These are phyloP conservation scores for Polyodon spathula DNA, from an alignment of 2,113 vertebrate species.

Conservation along the genomic window DNA sequence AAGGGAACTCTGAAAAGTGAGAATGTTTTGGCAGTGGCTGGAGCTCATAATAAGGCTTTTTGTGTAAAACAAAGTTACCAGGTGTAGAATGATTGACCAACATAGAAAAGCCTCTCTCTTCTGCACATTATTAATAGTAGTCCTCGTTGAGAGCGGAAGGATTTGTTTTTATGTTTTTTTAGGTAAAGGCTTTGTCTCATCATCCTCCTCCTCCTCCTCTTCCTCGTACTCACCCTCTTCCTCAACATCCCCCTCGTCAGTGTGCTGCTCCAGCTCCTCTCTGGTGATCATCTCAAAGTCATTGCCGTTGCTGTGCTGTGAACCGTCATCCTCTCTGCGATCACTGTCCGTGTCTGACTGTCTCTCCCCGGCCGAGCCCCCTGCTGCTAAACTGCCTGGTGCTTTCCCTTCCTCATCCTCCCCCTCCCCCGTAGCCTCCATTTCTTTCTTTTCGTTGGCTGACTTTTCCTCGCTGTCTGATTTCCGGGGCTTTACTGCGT, in stretches of 20 bases:
- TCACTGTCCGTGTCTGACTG: constrained; percentile 95
- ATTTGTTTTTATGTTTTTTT: constrained; percentile 69
- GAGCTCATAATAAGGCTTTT: constrained; percentile 35
- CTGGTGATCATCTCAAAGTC: constrained; percentile 99
- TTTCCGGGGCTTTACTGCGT: constrained; percentile 68
- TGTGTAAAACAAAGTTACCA: constrained; percentile 25
- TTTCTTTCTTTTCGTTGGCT: constrained; percentile 88
- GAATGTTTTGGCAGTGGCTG: not conserved
- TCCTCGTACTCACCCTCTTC: constrained; percentile 53
- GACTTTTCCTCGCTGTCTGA: constrained; percentile 88
- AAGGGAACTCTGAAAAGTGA: constrained; percentile 29
- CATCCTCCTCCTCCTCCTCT: constrained; percentile 33
- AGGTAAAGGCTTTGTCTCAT: constrained; percentile 56
- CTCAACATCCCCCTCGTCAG: constrained; percentile 78
- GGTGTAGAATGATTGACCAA: constrained; percentile 55
- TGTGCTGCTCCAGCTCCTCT: constrained; percentile 96
- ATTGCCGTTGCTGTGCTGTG: constrained; percentile 97
- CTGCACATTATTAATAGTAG: constrained; percentile 34
- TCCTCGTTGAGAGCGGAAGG: constrained; percentile 44
- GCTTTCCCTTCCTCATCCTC: constrained; percentile 47
- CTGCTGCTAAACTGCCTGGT: constrained; percentile 44
- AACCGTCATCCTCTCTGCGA: constrained; percentile 85
- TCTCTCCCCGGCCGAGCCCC: constrained; percentile 59
- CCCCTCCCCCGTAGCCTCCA: constrained; percentile 66
- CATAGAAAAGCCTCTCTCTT: constrained; percentile 59